phyloP scores from a whole-genome alignment of 1,140 invertebrate genomes.

The Musca vetustissima region DNA sequence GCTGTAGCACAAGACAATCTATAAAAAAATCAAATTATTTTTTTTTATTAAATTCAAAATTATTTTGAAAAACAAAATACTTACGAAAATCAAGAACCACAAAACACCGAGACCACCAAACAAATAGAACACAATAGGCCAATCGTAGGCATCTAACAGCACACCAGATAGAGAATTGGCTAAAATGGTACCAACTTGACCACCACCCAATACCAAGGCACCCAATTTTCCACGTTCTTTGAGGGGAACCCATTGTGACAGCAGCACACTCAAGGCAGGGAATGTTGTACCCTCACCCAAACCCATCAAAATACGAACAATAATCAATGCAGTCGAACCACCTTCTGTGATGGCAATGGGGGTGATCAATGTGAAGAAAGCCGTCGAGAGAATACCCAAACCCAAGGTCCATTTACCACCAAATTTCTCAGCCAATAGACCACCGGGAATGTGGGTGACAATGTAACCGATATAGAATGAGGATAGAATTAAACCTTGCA shows the following conservation, averaged over 20 bases:
- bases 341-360: slow-evolving; percentile 64
- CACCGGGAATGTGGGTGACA: slow-evolving; percentile 62
- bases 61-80: no score
- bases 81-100: slow-evolving; percentile 74
- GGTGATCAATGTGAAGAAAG: slow-evolving; percentile 73
- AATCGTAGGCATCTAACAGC: slow-evolving; percentile 66
- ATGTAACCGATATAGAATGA: slow-evolving; percentile 62
- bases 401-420: slow-evolving; percentile 77
- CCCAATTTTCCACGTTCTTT: slow-evolving; percentile 73
- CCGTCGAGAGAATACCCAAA: slow-evolving; percentile 69
- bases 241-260: slow-evolving; percentile 75
- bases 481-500: slow-evolving; percentile 63
- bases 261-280: slow-evolving; percentile 71
- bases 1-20: slow-evolving; percentile 69
- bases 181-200: slow-evolving; percentile 73
- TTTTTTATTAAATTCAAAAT: no score
- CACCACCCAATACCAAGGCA: slow-evolving; percentile 72
- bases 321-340: slow-evolving; percentile 64
- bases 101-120: slow-evolving; percentile 75
- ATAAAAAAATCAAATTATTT: slow-evolving; percentile 30
- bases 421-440: slow-evolving; percentile 71
- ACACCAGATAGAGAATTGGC: slow-evolving; percentile 72
- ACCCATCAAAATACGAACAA: slow-evolving; percentile 68
- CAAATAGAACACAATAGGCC: slow-evolving; percentile 80
- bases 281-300: slow-evolving; percentile 76